Conservation (phyloP, 2,797 vertebrate species). For the Decapterus maruadsi region DNA sequence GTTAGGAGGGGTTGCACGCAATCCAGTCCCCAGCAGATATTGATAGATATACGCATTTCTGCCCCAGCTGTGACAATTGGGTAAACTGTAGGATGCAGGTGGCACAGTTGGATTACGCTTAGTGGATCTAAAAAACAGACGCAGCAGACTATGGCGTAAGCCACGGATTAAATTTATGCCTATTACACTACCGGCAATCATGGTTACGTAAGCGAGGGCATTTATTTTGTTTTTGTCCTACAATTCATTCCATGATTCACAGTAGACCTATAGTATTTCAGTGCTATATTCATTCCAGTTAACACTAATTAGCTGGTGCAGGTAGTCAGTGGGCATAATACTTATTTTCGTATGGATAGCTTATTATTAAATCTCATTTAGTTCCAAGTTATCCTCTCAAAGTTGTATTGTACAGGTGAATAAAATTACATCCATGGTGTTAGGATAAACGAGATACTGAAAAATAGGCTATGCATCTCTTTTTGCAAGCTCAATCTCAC, state of each 20-base stretch:
- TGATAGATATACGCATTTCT: conserved; percentile 35
- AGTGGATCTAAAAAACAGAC: conserved; percentile 23
- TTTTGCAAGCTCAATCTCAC: background rate
- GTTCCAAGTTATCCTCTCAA: background rate
- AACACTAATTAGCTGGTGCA: background rate
- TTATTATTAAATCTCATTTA: no score
- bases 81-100: conserved; percentile 34
- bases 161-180: conserved; percentile 3
- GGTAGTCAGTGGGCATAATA: no score
- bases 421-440: background rate
- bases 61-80: conserved; percentile 45
- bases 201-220: background rate
- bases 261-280: no score
- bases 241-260: no score
- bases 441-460: background rate
- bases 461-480: conserved; percentile 1
- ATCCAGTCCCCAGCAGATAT: conserved; percentile 45
- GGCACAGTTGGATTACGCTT: conserved; percentile 28
- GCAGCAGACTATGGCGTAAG: background rate
- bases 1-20: conserved; percentile 54
- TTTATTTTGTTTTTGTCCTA: background rate
- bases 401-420: background rate
- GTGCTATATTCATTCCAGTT: background rate
- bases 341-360: no score
- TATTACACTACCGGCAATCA: background rate